Base-by-base conservation (phyloP, 2,888 invertebrate genomes). In the Chamaedrilus cognettii region DNA sequence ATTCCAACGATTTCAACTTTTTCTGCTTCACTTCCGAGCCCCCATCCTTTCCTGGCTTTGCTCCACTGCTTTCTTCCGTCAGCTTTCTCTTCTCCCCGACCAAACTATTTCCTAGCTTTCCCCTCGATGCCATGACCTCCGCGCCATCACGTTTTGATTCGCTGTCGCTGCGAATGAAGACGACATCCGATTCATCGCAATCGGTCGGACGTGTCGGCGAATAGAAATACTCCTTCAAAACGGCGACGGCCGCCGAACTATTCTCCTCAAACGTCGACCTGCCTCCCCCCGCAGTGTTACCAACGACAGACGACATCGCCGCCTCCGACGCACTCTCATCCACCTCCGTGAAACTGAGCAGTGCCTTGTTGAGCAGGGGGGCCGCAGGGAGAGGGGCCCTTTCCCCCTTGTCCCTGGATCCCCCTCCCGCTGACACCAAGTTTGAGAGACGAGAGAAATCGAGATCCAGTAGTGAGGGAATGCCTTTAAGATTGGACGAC, bases 281-380 rank as follows among this genome's bases (percentile, higher is more conserved):
- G 11, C 42, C 19, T 15, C 11, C 11, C 42, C 19, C 19, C 11
- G 42, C 19, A 15, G 42, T 42, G 55, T 52, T 52, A n/a, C n/a
- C n/a, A n/a, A n/a, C n/a, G n/a, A n/a, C n/a, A n/a, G 11, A 15
- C 19, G 11, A 19, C 19, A 42, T 15, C 42, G 11, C 19, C 11
- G 42, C 11, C 42, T 42, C 19, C 11, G 42, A 15, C 19, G 42
- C 19, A 26, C 26, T 52, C 28, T 52, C 55, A 7, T 52, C 55
- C 11, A 7, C 7, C 26, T 52, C 55, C 7, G 55, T 52, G 26
- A 52, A 52, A 23, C 55, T 52, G 7, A 52, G 55, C 55, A 52
- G 28, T 19, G 55, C 55, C 28, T 23, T 52, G 55, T 52, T 52
- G 7, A 52, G 15, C 19, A 19, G 19, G 19, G 11, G 11, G 42